These are phyloP conservation scores for Cephalopholis sonnerati DNA, from an alignment of 2,113 vertebrate genomes.

Conservation along the genomic window DNA sequence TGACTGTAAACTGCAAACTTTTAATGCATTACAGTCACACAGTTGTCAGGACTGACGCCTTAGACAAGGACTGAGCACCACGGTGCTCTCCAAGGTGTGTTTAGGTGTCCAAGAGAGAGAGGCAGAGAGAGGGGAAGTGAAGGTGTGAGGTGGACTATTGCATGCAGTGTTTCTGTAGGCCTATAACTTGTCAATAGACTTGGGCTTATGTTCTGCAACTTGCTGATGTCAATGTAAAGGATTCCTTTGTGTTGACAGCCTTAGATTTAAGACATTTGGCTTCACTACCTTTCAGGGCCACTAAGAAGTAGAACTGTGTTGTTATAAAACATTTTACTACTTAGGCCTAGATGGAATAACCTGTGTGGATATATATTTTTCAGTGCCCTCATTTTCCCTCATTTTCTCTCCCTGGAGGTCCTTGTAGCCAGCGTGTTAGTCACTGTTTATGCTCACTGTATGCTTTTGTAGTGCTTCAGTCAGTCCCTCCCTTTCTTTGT, in stretches of 20 bases:
- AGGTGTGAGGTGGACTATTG: no score
- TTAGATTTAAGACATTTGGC: not conserved
- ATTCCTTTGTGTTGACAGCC: not conserved
- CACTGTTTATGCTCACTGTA: constrained; percentile 16
- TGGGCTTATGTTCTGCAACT: fast-evolving
- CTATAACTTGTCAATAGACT: not conserved
- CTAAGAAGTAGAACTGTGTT: not conserved
- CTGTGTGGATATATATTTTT: constrained; percentile 25
- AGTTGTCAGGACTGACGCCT: no score
- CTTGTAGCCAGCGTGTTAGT: constrained; percentile 13
- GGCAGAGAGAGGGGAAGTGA: no score
- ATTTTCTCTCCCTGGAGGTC: constrained; percentile 20
- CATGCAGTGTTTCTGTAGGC: no score
- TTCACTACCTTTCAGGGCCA: not conserved
- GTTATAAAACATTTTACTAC: not conserved
- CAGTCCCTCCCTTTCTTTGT: not conserved
- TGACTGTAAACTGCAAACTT: no score
- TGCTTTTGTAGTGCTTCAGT: not conserved
- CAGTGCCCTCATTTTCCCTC: constrained; percentile 11
- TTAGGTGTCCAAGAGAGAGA: no score
- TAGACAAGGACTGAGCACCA: no score
- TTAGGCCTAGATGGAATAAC: constrained; percentile 7
- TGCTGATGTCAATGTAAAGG: not conserved
- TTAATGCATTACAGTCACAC: no score
- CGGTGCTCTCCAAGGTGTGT: no score